These are phyloP conservation scores for Pseudorectes ferrugineus DNA, from an alignment of 2,113 vertebrate species.

Conservation along the genomic window DNA sequence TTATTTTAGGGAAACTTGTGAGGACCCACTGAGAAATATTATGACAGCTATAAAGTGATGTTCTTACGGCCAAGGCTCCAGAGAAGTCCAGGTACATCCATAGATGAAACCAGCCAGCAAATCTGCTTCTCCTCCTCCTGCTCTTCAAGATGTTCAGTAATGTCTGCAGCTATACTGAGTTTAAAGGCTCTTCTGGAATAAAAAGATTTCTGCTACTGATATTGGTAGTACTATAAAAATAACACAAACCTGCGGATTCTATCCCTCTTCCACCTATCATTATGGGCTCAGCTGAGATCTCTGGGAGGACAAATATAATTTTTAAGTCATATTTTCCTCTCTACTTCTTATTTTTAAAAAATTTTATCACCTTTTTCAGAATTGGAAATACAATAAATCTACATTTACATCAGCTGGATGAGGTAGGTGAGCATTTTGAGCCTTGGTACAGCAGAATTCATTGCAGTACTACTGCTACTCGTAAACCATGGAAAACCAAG, in stretches of 20 bases:
- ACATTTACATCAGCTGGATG: neutral
- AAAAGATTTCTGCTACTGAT: neutral
- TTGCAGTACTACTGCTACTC: neutral
- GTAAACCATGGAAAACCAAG: neutral
- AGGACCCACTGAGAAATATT: neutral
- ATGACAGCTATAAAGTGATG: neutral
- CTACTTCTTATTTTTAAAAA: neutral
- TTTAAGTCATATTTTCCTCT: neutral
- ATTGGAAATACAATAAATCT: neutral
- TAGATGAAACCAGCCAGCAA: neutral
- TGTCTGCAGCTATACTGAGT: neutral
- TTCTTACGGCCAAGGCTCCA: neutral
- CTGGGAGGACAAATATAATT: neutral
- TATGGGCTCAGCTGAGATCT: neutral
- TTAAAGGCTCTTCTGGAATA: neutral
- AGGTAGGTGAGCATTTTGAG: neutral
- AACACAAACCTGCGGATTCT: neutral
- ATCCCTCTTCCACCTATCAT: neutral
- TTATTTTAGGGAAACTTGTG: neutral
- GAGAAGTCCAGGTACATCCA: neutral
- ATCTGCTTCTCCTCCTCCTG: neutral
- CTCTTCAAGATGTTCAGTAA: neutral
- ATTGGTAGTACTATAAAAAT: neutral
- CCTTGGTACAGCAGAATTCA: neutral
- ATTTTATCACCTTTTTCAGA: neutral